These are phyloP conservation scores for Carettochelys insculpta DNA, from an alignment of 2,113 vertebrate species.

Conservation along the genomic window DNA sequence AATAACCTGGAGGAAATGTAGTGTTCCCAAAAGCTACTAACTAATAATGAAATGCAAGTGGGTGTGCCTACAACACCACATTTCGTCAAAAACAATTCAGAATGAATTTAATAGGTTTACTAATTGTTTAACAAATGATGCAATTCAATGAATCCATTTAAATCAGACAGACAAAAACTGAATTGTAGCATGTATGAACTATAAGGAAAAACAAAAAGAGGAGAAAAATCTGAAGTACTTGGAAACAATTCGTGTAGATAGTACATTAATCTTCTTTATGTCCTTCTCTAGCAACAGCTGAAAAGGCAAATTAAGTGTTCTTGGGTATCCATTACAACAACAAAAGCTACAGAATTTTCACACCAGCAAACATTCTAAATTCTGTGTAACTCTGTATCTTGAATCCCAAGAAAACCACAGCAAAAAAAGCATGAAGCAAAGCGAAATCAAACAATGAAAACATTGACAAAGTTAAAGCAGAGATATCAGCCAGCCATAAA, in stretches of 20 bases:
- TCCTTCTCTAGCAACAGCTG: background rate
- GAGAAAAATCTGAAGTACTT: background rate
- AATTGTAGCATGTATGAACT: background rate
- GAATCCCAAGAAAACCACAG: background rate
- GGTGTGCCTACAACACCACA: background rate
- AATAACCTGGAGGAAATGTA: background rate
- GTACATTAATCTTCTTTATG: background rate
- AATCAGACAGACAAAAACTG: background rate
- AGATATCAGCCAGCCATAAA: background rate
- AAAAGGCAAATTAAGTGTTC: background rate
- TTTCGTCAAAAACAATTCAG: background rate
- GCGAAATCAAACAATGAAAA: background rate
- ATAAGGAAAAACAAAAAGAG: background rate
- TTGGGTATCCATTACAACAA: background rate
- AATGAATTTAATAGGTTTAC: background rate
- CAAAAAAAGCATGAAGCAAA: background rate
- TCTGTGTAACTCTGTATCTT: background rate
- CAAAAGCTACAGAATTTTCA: background rate
- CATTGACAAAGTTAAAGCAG: background rate
- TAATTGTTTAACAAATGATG: background rate
- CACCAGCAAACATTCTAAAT: no score
- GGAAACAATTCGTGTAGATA: background rate
- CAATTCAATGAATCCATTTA: background rate
- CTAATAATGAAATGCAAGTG: background rate
- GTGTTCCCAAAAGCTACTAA: background rate